These are phyloP conservation scores for Ranitomeya variabilis DNA, from an alignment of 2,113 vertebrate genomes.

Conservation along the genomic window DNA sequence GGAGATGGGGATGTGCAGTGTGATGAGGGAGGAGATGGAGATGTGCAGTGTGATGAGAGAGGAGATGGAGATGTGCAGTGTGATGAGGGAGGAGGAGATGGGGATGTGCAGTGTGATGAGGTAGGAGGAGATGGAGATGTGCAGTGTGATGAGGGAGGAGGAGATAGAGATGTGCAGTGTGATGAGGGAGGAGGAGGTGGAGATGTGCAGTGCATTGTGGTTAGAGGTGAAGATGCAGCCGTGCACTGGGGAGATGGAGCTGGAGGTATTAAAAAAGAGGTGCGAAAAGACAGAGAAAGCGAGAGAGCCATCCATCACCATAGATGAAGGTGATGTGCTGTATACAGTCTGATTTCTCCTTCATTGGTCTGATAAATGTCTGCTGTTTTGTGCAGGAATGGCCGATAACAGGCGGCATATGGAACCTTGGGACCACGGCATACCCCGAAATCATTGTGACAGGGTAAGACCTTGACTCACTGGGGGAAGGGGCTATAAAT, in stretches of 20 bases:
- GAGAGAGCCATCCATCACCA: too few species aligned
- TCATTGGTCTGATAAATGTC: background rate
- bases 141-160: background rate
- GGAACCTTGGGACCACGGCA: slow-evolving; percentile 92
- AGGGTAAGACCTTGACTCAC: slow-evolving; percentile 77
- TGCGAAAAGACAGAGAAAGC: too few species aligned
- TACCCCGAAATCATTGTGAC: slow-evolving; percentile 97
- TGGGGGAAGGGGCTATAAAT: too few species aligned
- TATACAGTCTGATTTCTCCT: too few species aligned
- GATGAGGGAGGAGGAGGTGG: background rate
- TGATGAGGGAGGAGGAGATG: too few species aligned
- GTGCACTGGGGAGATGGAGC: background rate
- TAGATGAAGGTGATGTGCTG: too few species aligned
- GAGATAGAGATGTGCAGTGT: background rate
- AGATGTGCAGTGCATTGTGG: background rate
- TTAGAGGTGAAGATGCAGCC: background rate
- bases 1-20: too few species aligned
- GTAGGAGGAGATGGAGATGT: background rate
- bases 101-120: background rate
- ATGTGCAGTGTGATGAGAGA: too few species aligned
- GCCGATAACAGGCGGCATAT: slow-evolving; percentile 91
- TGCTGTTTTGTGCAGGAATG: slow-evolving; percentile 82
- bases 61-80: too few species aligned
- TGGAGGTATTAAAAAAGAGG: too few species aligned
- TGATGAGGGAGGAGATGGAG: too few species aligned